These are phyloP conservation scores for Sebastes itinus DNA, from an alignment of 2,797 vertebrate species.

Conservation along the genomic window DNA sequence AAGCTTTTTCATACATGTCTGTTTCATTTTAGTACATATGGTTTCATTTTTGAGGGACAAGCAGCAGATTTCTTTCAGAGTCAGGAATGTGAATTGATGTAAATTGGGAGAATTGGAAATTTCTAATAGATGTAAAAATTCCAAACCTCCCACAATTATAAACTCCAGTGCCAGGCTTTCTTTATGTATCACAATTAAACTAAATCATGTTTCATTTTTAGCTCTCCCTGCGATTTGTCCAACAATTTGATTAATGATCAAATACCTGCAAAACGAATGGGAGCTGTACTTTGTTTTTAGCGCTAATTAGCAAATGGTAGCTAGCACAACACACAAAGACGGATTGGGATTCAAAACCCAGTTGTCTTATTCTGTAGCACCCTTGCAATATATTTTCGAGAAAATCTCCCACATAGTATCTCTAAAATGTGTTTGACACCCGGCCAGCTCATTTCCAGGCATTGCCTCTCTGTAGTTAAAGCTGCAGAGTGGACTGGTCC, in stretches of 20 bases:
- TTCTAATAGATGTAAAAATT: neutral
- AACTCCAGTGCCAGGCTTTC: neutral
- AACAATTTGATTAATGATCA: neutral
- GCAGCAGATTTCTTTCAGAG: neutral
- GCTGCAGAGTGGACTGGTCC: conserved; percentile 21
- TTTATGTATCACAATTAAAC: neutral
- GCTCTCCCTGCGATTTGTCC: neutral
- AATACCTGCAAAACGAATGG: neutral
- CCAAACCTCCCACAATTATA: neutral
- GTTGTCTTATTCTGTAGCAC: neutral
- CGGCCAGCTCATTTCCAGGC: conserved; percentile 24
- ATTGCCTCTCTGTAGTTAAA: conserved; percentile 27
- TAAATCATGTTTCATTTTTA: neutral
- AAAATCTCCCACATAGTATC: neutral
- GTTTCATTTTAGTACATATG: neutral
- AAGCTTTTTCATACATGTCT: neutral
- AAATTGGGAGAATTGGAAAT: neutral
- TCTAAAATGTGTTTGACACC: conserved; percentile 2
- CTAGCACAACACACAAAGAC: neutral
- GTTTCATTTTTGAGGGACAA: neutral
- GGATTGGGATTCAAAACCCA: neutral
- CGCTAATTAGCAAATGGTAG: neutral
- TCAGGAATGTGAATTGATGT: neutral
- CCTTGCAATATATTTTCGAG: neutral
- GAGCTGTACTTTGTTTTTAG: neutral